Conservation (phyloP, 2,888 invertebrate genomes). For the Erpobdella octoculata region DNA sequence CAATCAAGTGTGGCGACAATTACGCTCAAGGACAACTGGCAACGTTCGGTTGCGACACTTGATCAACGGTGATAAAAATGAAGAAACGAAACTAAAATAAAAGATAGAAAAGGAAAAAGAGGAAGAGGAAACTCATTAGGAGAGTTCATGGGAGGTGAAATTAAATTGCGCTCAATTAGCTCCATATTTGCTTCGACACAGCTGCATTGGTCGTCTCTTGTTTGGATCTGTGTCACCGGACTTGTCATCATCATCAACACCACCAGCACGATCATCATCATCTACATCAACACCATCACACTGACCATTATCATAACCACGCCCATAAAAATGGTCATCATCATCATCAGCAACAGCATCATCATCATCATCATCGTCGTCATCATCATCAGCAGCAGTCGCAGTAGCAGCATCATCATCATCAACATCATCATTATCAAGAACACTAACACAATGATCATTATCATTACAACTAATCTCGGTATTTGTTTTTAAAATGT, state of each 20-base stretch:
- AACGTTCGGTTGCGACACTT: too few relatives aligned
- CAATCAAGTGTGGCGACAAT: too few relatives aligned
- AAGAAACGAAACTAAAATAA: too few relatives aligned
- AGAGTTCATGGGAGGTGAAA: too few relatives aligned
- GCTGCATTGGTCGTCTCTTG: neutral
- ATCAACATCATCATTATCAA: slow-evolving; percentile 9
- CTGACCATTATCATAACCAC: slow-evolving; percentile 22
- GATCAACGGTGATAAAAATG: too few relatives aligned
- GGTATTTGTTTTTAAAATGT: neutral
- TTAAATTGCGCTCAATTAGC: too few relatives aligned
- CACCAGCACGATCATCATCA: slow-evolving; percentile 25
- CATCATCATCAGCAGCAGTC: slow-evolving; percentile 5
- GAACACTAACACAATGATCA: neutral
- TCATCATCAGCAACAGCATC: slow-evolving; percentile 12
- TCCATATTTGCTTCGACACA: too few relatives aligned
- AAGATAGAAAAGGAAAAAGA: too few relatives aligned
- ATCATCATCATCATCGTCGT: slow-evolving; percentile 24
- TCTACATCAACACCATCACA: slow-evolving; percentile 13
- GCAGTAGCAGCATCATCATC: slow-evolving; percentile 12
- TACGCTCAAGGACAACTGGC: too few relatives aligned
- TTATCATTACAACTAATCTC: neutral
- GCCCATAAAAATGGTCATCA: neutral
- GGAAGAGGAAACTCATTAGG: too few relatives aligned
- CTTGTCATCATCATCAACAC: neutral
- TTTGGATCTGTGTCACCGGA: neutral